A percentile compares a stretch with the other conserved stretches of the same genome.
These are phyloP conservation scores for Antheraea pernyi DNA, from an alignment of 1,140 invertebrate species.

Conservation along the genomic window DNA sequence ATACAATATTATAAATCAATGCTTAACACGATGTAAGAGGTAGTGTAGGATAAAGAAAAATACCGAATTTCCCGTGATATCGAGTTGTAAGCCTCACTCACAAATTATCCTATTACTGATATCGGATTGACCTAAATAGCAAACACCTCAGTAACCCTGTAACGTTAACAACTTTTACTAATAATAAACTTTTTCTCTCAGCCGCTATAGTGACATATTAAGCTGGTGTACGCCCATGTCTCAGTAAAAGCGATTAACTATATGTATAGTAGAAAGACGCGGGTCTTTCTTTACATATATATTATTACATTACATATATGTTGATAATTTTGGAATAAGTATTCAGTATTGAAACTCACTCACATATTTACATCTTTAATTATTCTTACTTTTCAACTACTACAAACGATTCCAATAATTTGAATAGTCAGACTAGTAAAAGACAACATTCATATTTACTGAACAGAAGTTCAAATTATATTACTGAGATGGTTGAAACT, in stretches of 20 bases:
- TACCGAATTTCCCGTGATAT: background rate
- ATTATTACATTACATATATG: too few species aligned
- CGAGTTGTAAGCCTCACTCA: background rate
- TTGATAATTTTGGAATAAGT: too few species aligned
- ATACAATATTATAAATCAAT: background rate
- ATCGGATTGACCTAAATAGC: slow-evolving; percentile 1
- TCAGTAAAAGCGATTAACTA: background rate
- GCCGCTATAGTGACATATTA: slow-evolving; percentile 2
- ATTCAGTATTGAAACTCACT: too few species aligned
- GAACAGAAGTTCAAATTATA: too few species aligned
- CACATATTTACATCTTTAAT: too few species aligned
- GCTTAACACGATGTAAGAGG: background rate
- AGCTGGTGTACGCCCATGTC: background rate
- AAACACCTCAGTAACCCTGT: background rate
- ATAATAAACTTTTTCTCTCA: slow-evolving; percentile 15
- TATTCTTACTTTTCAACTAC: too few species aligned
- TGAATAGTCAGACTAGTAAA: too few species aligned
- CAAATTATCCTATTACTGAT: slow-evolving; percentile 1
- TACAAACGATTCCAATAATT: too few species aligned
- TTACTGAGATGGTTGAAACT: too few species aligned
- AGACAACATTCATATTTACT: too few species aligned
- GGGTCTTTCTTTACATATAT: too few species aligned
- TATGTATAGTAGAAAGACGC: background rate
- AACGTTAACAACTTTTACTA: slow-evolving; percentile 8
- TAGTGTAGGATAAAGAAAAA: background rate